Base-by-base conservation (phyloP, 2,797 vertebrate genomes). In the Melanogrammus aeglefinus region DNA sequence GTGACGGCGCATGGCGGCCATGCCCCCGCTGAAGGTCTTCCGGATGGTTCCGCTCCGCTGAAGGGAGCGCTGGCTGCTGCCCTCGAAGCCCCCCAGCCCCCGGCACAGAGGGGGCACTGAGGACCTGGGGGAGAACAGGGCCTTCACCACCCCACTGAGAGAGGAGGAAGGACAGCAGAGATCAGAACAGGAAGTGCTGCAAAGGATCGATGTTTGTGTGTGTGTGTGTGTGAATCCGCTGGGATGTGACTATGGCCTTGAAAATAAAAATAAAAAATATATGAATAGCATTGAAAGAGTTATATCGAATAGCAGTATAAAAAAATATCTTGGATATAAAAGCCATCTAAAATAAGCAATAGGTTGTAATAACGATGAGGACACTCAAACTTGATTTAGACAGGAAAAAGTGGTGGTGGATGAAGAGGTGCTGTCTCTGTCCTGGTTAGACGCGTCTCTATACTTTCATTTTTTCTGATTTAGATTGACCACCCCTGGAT, bases 71-170 rank as follows among this genome's bases (percentile, higher is more conserved):
- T 96, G 97, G n/a, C 97, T 97, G 39, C 85, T 79, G 0, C 96
- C 97, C 77, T 97, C 96, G 85, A 99, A 89, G 12, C 98, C 97
- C 0, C 96, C 95, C 88, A 99, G 87, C 0, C 95, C 94, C 0
- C 90, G 90, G 83, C 96, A 97, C 75, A 95, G 44, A 0, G 94
- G 93, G 1, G 94, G 93, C 27, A 94, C 81, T 1, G 88, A 87
- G 16, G 91, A 84, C 8, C 93, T 92, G 0, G 89, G 77, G 75
- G 78, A 79, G 79, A 97, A 94, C 89, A 97, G 86, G n/a, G 88
- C 78, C 87, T 94, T 94, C 79, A 95, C 89, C 14, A 7, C 84
- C 2, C 9, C 86, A 38, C 94, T 95, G 85, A 78, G 63, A 35
- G 76, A 63, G 36, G 77, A 14, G 29, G 1, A 10, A 4, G 75